These are phyloP conservation scores for Bovichtus variegatus DNA, from an alignment of 2,797 vertebrate species.

Conservation along the genomic window DNA sequence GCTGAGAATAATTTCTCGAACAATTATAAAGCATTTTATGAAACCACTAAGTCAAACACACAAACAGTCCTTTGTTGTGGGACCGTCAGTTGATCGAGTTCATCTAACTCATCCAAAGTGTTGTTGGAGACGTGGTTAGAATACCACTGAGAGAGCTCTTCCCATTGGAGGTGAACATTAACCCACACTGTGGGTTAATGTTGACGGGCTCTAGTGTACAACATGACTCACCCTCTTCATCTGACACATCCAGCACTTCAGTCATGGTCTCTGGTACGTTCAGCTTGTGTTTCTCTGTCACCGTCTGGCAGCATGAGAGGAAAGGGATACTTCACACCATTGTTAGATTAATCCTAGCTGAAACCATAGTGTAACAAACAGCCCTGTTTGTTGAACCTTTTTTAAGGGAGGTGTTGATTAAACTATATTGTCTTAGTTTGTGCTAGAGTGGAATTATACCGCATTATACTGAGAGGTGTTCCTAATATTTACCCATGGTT, in stretches of 20 bases:
- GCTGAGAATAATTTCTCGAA: no score
- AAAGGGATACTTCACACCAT: neutral
- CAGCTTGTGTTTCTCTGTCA: conserved; percentile 98
- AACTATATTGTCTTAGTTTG: neutral
- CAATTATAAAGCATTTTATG: no score
- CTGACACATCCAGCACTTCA: conserved; percentile 96
- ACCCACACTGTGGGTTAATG: neutral
- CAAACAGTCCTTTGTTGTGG: neutral
- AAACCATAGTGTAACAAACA: neutral
- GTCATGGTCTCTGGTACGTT: conserved; percentile 99
- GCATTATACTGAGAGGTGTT: neutral
- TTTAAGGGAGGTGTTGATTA: neutral
- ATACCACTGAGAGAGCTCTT: neutral
- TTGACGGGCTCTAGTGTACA: neutral
- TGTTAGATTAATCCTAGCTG: neutral
- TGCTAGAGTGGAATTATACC: neutral
- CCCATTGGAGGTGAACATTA: fast-evolving
- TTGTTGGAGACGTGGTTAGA: neutral
- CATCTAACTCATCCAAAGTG: neutral
- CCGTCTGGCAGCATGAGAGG: conserved; percentile 83
- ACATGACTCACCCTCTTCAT: conserved; percentile 93
- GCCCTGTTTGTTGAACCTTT: neutral
- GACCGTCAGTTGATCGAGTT: neutral
- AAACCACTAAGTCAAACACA: no score
- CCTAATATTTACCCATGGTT: neutral